These are phyloP conservation scores for Rhinoderma darwinii DNA, from an alignment of 2,113 vertebrate genomes.

Conservation along the genomic window DNA sequence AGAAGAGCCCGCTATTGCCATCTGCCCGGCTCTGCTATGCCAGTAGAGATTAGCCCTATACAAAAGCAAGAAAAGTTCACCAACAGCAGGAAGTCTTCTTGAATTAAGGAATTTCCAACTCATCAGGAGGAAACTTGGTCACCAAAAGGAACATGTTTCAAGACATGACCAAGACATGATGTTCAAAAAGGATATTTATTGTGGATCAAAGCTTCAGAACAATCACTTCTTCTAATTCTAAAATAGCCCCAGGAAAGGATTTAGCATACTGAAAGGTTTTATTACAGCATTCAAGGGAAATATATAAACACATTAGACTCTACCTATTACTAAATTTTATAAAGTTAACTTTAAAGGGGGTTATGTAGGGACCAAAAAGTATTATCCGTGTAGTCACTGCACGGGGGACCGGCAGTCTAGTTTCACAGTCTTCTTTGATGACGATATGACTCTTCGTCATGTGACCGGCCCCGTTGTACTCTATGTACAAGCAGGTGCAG, in stretches of 20 bases:
- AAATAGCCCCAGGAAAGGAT: background rate
- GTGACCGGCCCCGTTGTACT: too few relatives aligned
- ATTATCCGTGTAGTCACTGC: too few relatives aligned
- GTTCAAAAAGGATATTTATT: background rate
- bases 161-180: background rate
- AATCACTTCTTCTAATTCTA: background rate
- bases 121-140: conserved; percentile 14
- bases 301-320: too few relatives aligned
- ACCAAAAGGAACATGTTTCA: background rate
- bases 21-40: conserved; percentile 48
- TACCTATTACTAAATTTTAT: too few relatives aligned
- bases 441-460: too few relatives aligned
- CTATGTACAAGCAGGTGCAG: too few relatives aligned
- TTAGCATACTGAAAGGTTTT: background rate
- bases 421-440: too few relatives aligned
- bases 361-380: too few relatives aligned
- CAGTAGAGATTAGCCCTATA: conserved; percentile 55
- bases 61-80: conserved; percentile 21
- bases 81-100: conserved; percentile 34
- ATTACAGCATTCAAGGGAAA: too few relatives aligned
- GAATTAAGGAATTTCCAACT: conserved; percentile 36
- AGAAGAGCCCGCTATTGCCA: conserved; percentile 26
- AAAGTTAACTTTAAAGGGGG: too few relatives aligned
- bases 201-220: background rate
- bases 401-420: too few relatives aligned